These are phyloP conservation scores for Pterostichus niger DNA, from an alignment of 2,888 invertebrate species.

Conservation along the genomic window DNA sequence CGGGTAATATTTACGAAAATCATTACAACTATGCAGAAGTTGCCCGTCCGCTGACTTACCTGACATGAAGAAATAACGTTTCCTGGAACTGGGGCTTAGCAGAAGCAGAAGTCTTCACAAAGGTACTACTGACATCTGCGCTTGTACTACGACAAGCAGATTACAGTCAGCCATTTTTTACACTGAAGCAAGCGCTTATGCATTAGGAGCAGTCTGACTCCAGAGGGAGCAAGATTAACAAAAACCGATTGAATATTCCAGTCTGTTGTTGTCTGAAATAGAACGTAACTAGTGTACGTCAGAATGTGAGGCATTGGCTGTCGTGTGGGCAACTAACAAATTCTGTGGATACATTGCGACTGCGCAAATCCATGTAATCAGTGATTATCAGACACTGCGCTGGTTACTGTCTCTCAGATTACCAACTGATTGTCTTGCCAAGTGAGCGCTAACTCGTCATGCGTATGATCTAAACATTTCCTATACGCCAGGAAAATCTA, in stretches of 20 bases:
- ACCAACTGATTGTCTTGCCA: constrained; percentile 73
- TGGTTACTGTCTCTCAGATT: constrained; percentile 74
- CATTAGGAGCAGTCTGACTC: constrained; percentile 29
- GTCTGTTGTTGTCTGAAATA: not conserved
- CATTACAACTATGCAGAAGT: constrained; percentile 36
- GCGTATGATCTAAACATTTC: constrained; percentile 72
- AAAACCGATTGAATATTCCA: constrained; percentile 55
- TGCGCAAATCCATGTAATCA: constrained; percentile 71
- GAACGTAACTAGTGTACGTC: constrained; percentile 71
- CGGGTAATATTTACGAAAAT: too few species aligned
- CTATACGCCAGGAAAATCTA: constrained; percentile 73
- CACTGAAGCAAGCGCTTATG: constrained; percentile 47
- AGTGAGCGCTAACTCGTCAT: constrained; percentile 75
- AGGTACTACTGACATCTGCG: constrained; percentile 27
- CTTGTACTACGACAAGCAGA: constrained; percentile 68
- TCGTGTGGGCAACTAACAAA: constrained; percentile 71
- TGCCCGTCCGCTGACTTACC: not conserved
- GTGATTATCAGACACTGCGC: constrained; percentile 76
- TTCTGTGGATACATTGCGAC: constrained; percentile 74
- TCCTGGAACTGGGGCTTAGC: not conserved
- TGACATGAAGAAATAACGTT: constrained; percentile 29
- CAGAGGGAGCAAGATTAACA: constrained; percentile 59
- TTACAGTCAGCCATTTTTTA: constrained; percentile 68
- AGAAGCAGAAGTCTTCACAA: not conserved
- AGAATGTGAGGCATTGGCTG: constrained; percentile 69